These are phyloP conservation scores for Crocallis elinguaria DNA, from an alignment of 2,888 invertebrate genomes.

Conservation along the genomic window DNA sequence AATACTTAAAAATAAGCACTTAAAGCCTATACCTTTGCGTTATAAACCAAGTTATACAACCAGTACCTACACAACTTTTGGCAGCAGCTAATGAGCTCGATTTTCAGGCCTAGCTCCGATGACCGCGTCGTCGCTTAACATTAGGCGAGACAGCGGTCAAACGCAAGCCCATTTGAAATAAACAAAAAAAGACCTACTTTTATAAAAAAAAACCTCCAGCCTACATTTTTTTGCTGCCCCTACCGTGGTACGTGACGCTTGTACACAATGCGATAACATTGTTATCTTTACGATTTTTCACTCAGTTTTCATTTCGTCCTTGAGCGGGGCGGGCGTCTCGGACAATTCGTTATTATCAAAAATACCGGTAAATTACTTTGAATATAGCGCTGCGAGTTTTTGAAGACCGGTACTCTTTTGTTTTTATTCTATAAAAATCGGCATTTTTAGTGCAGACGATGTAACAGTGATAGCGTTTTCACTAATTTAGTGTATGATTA, in stretches of 20 bases:
- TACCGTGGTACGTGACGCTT: constrained; percentile 38
- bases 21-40: too few species aligned
- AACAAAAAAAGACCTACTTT: not conserved
- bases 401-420: not conserved
- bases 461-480: not conserved
- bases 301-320: constrained; percentile 44
- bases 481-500: too few species aligned
- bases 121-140: too few species aligned
- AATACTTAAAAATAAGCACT: too few species aligned
- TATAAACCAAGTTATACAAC: too few species aligned
- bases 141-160: too few species aligned
- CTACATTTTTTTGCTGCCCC: constrained; percentile 29
- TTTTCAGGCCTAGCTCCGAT: too few species aligned
- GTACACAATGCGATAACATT: constrained; percentile 38
- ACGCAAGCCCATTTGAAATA: not conserved
- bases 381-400: not conserved
- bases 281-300: constrained; percentile 45
- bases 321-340: constrained; percentile 15
- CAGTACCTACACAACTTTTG: too few species aligned
- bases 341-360: not conserved
- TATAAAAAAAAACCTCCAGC: not conserved
- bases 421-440: not conserved
- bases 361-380: not conserved
- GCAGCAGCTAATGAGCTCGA: too few species aligned
- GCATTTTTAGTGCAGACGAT: too few species aligned